These are phyloP conservation scores for Microtus richardsoni DNA, from an alignment of 2,113 vertebrate genomes.

Conservation along the genomic window DNA sequence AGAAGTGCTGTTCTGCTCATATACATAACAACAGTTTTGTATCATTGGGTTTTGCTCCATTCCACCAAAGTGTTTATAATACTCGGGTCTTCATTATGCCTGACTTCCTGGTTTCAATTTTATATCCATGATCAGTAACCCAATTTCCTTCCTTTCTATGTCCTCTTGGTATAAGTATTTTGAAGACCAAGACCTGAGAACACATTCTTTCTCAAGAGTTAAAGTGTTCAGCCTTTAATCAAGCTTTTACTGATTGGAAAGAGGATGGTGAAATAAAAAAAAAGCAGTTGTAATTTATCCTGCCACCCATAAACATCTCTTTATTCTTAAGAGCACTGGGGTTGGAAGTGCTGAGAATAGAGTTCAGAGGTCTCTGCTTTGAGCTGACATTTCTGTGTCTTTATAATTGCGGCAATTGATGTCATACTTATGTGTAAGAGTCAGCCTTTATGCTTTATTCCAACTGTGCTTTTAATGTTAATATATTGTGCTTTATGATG, in stretches of 20 bases:
- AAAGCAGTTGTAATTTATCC: not conserved
- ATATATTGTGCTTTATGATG: constrained; percentile 59
- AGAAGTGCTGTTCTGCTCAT: not conserved
- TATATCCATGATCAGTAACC: not conserved
- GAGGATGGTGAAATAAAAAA: not conserved
- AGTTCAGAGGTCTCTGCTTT: not conserved
- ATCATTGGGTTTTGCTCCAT: not conserved
- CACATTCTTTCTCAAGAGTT: constrained; percentile 4
- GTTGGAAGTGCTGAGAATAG: not conserved
- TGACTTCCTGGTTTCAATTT: not conserved
- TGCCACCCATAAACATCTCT: not conserved
- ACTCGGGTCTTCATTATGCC: not conserved
- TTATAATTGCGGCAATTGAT: constrained; percentile 31
- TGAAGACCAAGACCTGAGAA: not conserved
- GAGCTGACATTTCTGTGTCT: not conserved
- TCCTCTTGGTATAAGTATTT: not conserved
- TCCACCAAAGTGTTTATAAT: not conserved
- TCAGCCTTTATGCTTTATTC: constrained; percentile 30
- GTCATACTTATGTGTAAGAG: constrained; percentile 28
- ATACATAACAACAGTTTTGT: not conserved
- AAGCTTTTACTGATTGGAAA: constrained; percentile 9
- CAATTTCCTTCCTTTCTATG: not conserved
- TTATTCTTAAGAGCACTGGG: not conserved
- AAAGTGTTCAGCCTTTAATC: not conserved
- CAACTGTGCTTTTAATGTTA: constrained; percentile 53